Percentiles rank a stretch among this genome's conserved stretches.
phyloP scores from a whole-genome alignment of 2,888 invertebrate species.

The Melanotus villosus region DNA sequence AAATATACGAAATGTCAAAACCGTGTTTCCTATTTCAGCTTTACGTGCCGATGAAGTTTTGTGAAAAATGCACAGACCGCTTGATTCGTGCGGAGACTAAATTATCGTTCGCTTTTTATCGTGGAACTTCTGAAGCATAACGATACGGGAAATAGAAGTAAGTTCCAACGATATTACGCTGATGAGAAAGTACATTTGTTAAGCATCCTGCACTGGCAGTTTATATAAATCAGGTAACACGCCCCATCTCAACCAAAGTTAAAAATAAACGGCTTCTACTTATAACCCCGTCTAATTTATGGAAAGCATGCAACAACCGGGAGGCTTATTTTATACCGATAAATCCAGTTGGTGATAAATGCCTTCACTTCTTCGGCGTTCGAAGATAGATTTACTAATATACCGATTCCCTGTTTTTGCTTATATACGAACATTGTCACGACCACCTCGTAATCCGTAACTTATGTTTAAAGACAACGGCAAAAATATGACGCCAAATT shows the following conservation, averaged over 20 bases:
- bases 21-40: conserved; percentile 39
- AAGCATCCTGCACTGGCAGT: conserved; percentile 31
- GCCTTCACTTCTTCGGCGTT: neutral
- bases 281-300: conserved; percentile 25
- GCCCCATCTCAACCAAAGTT: conserved; percentile 29
- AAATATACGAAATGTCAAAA: conserved; percentile 42
- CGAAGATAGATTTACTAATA: conserved; percentile 14
- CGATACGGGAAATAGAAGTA: conserved; percentile 36
- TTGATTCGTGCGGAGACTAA: conserved; percentile 42
- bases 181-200: conserved; percentile 41
- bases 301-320: conserved; percentile 25
- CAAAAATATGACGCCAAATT: neutral
- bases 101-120: conserved; percentile 44
- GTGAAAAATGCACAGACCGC: conserved; percentile 36
- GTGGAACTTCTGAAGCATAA: conserved; percentile 38
- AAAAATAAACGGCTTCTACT: conserved; percentile 32
- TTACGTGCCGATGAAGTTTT: conserved; percentile 42
- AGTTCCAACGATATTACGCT: conserved; percentile 27
- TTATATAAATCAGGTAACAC: conserved; percentile 37
- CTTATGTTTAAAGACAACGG: neutral
- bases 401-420: neutral
- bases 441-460: neutral
- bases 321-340: conserved; percentile 14
- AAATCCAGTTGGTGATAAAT: conserved; percentile 16
- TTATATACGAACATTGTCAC: neutral